Evolutionary conservation across 2,113 vertebrate genomes (phyloP), one percentile per base, ranked within the genome.

Genomic region (Hystrix brachyura): DNA sequence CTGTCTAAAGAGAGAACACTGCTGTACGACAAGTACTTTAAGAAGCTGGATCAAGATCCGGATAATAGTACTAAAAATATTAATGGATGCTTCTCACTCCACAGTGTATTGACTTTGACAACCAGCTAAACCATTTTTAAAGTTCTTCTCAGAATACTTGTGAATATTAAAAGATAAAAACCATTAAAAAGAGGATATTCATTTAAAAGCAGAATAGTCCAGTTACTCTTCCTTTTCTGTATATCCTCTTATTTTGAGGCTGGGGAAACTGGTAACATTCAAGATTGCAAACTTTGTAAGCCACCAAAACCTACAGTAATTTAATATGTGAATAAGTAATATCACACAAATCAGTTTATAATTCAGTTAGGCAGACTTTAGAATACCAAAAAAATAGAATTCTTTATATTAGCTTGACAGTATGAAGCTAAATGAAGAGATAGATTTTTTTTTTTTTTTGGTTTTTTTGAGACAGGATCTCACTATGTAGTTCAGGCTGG

Each of bases 81-180:
- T 72, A 69, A 78, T 65, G 48, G 87, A 64, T 87, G 3, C 17
- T 71, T 91, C 27, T 90, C 9, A 9, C 43, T 48, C 29, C 46
- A 83, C 2, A 21, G n/a, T 25, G 57, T 69, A 55, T 27, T 48
- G 29, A 59, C 65, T 89, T 94, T 95, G 48, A 53, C 57, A 48
- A 72, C 17, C 29, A 38, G 25, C 78, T 64, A 89, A 85, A 82
- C 14, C 10, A 27, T 60, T 88, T 96, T 86, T 48, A 95, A 87
- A 76, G 15, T n/a, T 83, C 90, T 72, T 81, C 34, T 95, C 51
- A 92, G 43, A 94, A 55, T 84, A 95, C 43, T 46, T 81, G 5
- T 65, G 60, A 87, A 34, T n/a, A 60, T 76, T 72, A 10, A 34
- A 95, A 96, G 29, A 46, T 65, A 15, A 48, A 94, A 87, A 78